phyloP scores from a whole-genome alignment of 2,113 vertebrate genomes.

The Petaurus breviceps region DNA sequence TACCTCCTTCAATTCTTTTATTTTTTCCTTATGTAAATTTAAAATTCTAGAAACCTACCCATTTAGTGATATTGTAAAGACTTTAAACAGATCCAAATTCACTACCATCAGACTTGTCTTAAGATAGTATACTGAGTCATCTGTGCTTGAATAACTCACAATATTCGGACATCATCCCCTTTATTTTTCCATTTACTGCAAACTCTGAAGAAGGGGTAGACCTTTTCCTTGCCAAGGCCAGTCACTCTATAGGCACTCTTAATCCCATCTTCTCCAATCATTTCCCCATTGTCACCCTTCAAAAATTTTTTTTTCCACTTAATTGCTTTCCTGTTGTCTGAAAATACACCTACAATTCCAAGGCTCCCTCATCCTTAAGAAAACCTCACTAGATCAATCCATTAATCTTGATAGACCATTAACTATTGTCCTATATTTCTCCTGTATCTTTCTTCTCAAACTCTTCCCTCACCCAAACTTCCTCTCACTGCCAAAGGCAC shows the following conservation, averaged over 20 bases:
- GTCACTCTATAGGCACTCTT: not conserved
- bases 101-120: not conserved
- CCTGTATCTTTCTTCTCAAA: too few relatives aligned
- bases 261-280: not conserved
- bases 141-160: not conserved
- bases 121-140: not conserved
- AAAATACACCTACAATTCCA: too few relatives aligned
- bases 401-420: too few relatives aligned
- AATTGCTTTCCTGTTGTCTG: too few relatives aligned
- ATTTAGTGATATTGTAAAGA: not conserved
- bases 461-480: too few relatives aligned
- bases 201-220: not conserved
- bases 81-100: not conserved
- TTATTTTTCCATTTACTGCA: not conserved
- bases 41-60: too few relatives aligned
- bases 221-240: not conserved
- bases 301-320: not conserved
- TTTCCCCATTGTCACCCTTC: not conserved
- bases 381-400: too few relatives aligned
- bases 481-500: too few relatives aligned
- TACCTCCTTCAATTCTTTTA: not conserved
- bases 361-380: too few relatives aligned
- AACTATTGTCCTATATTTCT: too few relatives aligned
- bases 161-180: not conserved
- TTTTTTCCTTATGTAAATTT: not conserved